Conservation (phyloP, 2,113 vertebrate genomes). For the Tympanuchus pallidicinctus region DNA sequence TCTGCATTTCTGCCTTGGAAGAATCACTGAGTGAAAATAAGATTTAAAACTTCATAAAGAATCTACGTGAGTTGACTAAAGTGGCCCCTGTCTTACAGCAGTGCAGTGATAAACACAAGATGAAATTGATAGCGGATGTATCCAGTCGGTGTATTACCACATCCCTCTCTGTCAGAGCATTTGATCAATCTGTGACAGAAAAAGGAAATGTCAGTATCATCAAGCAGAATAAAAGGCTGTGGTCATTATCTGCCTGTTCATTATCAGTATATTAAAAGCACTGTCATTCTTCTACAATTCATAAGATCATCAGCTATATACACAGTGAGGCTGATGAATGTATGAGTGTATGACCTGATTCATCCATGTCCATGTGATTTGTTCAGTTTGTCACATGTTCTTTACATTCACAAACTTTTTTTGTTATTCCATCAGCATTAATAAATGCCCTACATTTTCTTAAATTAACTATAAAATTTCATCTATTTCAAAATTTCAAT, state of each 20-base stretch:
- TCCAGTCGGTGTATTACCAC: not conserved
- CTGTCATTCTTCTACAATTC: not conserved
- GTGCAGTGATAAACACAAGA: not conserved
- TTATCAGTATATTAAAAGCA: not conserved
- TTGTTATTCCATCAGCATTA: not conserved
- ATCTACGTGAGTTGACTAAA: not conserved
- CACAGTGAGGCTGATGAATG: not conserved
- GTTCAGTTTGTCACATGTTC: not conserved
- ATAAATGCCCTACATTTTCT: not conserved
- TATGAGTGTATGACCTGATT: not conserved
- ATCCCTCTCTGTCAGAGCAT: not conserved
- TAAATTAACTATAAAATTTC: not conserved
- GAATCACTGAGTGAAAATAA: not conserved
- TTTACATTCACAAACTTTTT: not conserved
- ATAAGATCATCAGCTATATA: not conserved
- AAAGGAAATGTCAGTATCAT: not conserved
- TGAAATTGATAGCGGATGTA: not conserved
- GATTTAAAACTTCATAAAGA: not conserved
- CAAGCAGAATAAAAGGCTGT: not conserved
- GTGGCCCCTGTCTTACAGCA: not conserved
- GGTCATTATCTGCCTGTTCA: not conserved
- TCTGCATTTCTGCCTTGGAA: not conserved
- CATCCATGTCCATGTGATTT: accelerated
- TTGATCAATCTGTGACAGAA: not conserved
- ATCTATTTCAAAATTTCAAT: not conserved